Evolutionary conservation across 2,113 vertebrate genomes (phyloP).

Genomic region (Ictalurus punctatus): DNA sequence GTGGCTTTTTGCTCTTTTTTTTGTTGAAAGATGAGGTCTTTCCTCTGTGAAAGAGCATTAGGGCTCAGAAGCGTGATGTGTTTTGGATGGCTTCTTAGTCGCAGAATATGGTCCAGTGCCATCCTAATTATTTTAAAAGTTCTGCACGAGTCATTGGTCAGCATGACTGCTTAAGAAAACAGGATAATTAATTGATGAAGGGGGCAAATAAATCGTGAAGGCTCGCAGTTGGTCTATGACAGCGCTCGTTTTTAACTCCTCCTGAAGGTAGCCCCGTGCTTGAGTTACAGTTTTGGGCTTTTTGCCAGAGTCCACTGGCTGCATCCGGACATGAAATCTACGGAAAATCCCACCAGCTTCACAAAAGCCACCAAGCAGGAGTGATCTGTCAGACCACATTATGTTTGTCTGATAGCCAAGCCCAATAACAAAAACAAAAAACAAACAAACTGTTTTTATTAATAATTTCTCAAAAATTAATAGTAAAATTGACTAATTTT

Average conservation of each 20-base stretch:
- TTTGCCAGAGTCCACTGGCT: constrained; percentile 36
- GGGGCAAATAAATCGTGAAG: constrained; percentile 50
- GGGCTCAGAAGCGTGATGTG: constrained; percentile 35
- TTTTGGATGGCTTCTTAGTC: constrained; percentile 52
- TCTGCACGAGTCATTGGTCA: constrained; percentile 48
- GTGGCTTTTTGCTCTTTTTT: background rate
- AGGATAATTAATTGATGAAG: constrained; percentile 54
- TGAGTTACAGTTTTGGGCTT: constrained; percentile 46
- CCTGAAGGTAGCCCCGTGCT: constrained; percentile 38
- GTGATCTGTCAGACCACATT: background rate
- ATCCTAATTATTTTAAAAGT: constrained; percentile 58
- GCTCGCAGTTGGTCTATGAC: constrained; percentile 44
- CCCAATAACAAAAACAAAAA: background rate
- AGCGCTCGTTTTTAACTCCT: constrained; percentile 40
- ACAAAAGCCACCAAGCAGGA: background rate
- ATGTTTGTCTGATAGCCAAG: too few relatives aligned
- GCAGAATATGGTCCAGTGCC: constrained; percentile 41
- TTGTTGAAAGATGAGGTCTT: background rate
- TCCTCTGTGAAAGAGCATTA: constrained; percentile 1
- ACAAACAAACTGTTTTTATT: background rate
- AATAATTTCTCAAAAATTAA: background rate
- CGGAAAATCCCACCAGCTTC: constrained; percentile 8
- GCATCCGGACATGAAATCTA: background rate
- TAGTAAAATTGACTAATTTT: background rate
- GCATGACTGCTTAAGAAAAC: constrained; percentile 51